Conservation (phyloP, 1,140 invertebrate species). For the Bicyclus anynana region DNA sequence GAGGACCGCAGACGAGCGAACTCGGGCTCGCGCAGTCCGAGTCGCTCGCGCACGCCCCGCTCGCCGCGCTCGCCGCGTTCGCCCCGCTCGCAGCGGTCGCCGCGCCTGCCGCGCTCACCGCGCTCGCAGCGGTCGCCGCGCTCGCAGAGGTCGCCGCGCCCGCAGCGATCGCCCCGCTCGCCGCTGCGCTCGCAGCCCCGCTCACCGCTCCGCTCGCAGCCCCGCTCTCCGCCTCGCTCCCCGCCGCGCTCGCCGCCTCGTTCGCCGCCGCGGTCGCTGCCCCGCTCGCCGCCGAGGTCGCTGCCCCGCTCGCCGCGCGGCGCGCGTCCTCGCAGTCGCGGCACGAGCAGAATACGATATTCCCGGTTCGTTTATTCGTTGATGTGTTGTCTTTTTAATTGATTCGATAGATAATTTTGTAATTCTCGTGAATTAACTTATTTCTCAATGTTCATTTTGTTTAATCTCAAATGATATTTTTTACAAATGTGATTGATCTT, state of each 20-base stretch:
- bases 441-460: background rate
- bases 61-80: slow-evolving; percentile 41
- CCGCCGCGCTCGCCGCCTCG: slow-evolving; percentile 26
- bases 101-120: slow-evolving; percentile 37
- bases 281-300: slow-evolving; percentile 26
- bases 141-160: slow-evolving; percentile 38
- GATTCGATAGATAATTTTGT: slow-evolving; percentile 5
- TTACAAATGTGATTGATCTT: no score
- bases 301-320: slow-evolving; percentile 37
- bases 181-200: slow-evolving; percentile 18
- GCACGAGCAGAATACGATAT: slow-evolving; percentile 56
- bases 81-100: slow-evolving; percentile 29
- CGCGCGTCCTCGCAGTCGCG: slow-evolving; percentile 52
- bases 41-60: slow-evolving; percentile 45
- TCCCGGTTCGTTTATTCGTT: slow-evolving; percentile 57
- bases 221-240: slow-evolving; percentile 29
- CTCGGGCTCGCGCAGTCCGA: slow-evolving; percentile 41
- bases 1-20: slow-evolving; percentile 77
- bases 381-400: background rate
- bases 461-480: no score
- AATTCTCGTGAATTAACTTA: slow-evolving; percentile 6
- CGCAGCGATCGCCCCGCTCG: slow-evolving; percentile 26
- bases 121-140: slow-evolving; percentile 33
- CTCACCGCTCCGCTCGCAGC: slow-evolving; percentile 26
- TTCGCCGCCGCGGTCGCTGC: slow-evolving; percentile 20